These are phyloP conservation scores for Drosophila willistoni DNA, from an alignment of 1,140 invertebrate species.

Conservation along the genomic window DNA sequence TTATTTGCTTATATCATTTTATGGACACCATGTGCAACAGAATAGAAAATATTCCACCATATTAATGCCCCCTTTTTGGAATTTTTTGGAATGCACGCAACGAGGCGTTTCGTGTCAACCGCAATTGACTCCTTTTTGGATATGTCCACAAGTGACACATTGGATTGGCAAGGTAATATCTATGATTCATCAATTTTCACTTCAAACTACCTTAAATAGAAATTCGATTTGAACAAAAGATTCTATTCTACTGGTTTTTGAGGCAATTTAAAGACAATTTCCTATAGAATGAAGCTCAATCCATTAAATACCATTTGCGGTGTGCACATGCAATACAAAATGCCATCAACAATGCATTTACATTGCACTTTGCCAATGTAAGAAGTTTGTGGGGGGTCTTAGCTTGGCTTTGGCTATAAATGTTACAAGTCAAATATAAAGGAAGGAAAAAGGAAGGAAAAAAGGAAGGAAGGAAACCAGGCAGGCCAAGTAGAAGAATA, in stretches of 20 bases:
- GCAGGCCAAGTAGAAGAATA: background rate
- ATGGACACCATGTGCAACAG: constrained; percentile 30
- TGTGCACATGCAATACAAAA: constrained; percentile 46
- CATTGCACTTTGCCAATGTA: constrained; percentile 40
- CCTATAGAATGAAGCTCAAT: constrained; percentile 50
- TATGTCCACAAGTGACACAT: constrained; percentile 52
- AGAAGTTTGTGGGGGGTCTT: constrained; percentile 25
- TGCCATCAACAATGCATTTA: constrained; percentile 50
- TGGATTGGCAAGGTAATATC: constrained; percentile 19
- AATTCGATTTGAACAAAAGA: constrained; percentile 1
- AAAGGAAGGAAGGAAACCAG: background rate
- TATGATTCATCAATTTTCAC: constrained; percentile 1
- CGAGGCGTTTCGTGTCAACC: constrained; percentile 36
- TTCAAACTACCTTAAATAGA: background rate
- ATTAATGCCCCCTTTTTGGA: constrained; percentile 23
- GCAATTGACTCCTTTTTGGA: constrained; percentile 35
- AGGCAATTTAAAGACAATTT: constrained; percentile 67
- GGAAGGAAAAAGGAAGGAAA: background rate
- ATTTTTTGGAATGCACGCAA: constrained; percentile 59
- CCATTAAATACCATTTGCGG: constrained; percentile 55
- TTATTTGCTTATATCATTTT: constrained; percentile 45
- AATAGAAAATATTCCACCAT: constrained; percentile 19
- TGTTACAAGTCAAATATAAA: constrained; percentile 23
- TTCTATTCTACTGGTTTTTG: constrained; percentile 16
- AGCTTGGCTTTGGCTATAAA: constrained; percentile 39